phyloP scores from a whole-genome alignment of 2,888 invertebrate genomes.

The Acheta domesticus region DNA sequence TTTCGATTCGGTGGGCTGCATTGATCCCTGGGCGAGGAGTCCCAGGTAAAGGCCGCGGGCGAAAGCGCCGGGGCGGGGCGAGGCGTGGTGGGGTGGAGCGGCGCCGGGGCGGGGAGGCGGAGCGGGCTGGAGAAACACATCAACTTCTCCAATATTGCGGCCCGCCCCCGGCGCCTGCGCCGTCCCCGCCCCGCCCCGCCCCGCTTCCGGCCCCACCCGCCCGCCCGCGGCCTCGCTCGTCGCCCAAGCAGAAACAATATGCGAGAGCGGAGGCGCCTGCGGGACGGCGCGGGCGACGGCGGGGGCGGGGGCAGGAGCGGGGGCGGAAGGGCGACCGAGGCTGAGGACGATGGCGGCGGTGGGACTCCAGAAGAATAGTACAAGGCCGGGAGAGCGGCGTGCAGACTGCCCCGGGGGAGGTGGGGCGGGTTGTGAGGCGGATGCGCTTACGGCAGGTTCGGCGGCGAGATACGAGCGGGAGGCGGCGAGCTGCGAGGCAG shows the following conservation, averaged over 20 bases:
- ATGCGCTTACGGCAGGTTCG: too few species aligned
- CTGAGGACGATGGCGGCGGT: not conserved
- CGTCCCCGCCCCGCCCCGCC: not conserved
- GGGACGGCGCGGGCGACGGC: not conserved
- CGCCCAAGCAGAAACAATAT: constrained; percentile 2
- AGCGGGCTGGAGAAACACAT: not conserved
- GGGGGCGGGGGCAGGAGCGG: not conserved
- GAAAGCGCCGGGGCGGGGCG: not conserved
- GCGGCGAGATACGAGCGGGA: too few species aligned
- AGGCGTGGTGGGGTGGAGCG: not conserved
- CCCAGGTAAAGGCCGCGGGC: not conserved
- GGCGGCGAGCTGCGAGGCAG: too few species aligned
- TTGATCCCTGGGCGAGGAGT: not conserved
- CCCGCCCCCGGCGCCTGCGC: not conserved
- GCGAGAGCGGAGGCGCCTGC: not conserved
- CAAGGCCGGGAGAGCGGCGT: not conserved
- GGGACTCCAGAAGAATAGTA: not conserved
- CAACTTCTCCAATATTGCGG: constrained; percentile 9
- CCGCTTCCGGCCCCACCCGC: too few species aligned
- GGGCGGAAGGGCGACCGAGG: not conserved
- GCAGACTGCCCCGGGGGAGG: not conserved
- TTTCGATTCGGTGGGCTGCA: not conserved
- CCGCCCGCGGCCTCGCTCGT: not conserved
- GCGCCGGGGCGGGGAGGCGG: not conserved
- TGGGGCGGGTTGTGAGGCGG: not conserved